These are phyloP conservation scores for Agapornis roseicollis DNA, from an alignment of 2,113 vertebrate species.

Conservation along the genomic window DNA sequence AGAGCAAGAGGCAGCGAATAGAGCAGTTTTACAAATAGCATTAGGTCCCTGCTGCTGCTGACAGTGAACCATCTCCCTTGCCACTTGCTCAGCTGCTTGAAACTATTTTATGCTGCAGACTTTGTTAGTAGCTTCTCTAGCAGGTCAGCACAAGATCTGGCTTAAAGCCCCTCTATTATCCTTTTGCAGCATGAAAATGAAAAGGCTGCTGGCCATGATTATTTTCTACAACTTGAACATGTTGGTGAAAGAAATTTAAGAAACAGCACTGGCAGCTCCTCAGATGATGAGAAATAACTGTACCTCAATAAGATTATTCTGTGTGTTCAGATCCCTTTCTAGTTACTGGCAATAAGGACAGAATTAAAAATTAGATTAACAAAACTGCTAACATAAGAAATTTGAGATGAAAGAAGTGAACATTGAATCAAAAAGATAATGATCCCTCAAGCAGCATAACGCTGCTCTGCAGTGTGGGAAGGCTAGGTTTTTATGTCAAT, in stretches of 20 bases:
- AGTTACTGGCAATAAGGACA: slow-evolving; percentile 41
- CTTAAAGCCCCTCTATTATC: neutral
- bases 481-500: neutral
- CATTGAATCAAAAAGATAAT: slow-evolving; percentile 22
- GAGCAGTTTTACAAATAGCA: neutral
- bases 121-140: neutral
- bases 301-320: neutral
- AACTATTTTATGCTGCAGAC: neutral
- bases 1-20: neutral
- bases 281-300: neutral
- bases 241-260: neutral
- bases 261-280: neutral
- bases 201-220: neutral
- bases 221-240: neutral
- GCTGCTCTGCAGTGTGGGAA: neutral
- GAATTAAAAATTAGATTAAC: slow-evolving; percentile 18
- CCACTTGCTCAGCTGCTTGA: neutral
- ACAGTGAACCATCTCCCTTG: neutral
- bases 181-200: neutral
- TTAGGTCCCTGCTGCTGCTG: neutral
- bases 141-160: neutral
- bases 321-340: neutral
- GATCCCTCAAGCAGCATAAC: neutral
- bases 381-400: slow-evolving; percentile 27
- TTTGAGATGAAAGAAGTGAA: slow-evolving; percentile 10